Base-by-base conservation (phyloP, 2,797 vertebrate species). In the Darevskia nairensis region DNA sequence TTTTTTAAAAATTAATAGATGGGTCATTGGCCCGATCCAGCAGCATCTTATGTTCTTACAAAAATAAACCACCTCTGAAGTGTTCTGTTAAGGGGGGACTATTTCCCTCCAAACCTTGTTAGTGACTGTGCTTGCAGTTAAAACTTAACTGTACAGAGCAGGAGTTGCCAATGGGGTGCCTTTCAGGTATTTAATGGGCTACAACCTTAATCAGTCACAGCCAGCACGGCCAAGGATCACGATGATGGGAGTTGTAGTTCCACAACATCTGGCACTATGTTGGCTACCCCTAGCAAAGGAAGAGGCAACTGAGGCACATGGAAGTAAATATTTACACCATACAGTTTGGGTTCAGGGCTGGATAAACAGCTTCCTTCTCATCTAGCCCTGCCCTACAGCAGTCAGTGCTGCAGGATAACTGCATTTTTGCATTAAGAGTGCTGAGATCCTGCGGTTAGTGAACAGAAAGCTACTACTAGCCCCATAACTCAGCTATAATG, bases 91-190 rank as follows among this genome's bases (percentile, higher is more conserved):
- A 85, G 75, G 29, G 15, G 59, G 77, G 91, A 82, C 3, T 2
- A 66, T 81, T 93, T 93, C 84, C 55, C 19, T 88, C 35, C 80
- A 90, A 85, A 80, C 6, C 41, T 85, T 87, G 77, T 80, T 83
- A 85, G 46, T 27, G 71, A 84, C 81, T 87, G 27, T 44, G 86
- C 68, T 89, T 61, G 86, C 90, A 78, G 89, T 89, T 88, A 72
- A 90, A 90, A 80, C 32, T 23, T 87, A 74, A 41, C 19, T 59
- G 46, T 21, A 71, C 2, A 61, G 4, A 19, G n/a, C 61, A 10
- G 21, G 4, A 80, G 69, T 15, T 55, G 50, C 50, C 50, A 55
- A 4, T 55, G 50, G 13, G 13, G 50, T 55, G 50, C 50, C 13
- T 55, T 55, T 55, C 50, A 55, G 50, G 50, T 55, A 55, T 15